Evolutionary conservation across 2,113 vertebrate genomes (phyloP), one percentile per base, ranked within the genome.

Genomic region (Hiodon alosoides): DNA sequence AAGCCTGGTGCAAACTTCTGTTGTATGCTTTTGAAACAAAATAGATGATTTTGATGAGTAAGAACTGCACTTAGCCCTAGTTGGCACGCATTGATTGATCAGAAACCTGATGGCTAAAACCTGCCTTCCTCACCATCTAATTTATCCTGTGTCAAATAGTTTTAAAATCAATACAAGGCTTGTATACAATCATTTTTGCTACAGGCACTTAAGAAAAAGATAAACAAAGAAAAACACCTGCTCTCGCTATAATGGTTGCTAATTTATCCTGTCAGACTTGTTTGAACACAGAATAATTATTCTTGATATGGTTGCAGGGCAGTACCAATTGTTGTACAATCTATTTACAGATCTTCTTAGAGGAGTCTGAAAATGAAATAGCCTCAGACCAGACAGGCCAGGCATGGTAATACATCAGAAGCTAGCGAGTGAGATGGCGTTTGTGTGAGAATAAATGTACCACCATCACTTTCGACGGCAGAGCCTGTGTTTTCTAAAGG

Each of bases 31-130:
- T 47, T 53, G 67, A 69, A 75, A 86, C 83, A 84, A 86, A 89
- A 88, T 86, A 89, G 83, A 89, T 90, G 85, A 91, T 91, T 90
- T 83, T 86, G 82, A 85, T 86, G 87, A 90, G 91, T 91, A 91
- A 93, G 91, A 92, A 93, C 93, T 91, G 88, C 91, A 91, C 93
- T 92, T 90, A 55, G 84, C 84, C 87, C 81, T 86, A 84, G 82
- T 86, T 89, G 89, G 90, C 90, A 91, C 90, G 93, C 88, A 85
- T 89, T 92, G 91, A 94, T 93, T 92, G 92, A 94, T 93, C 91
- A 90, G 88, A 83, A 85, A 86, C 86, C 87, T 9, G 78, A 79
- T 91, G 91, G 92, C 89, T 87, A 86, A 92, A 89, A 89, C 88
- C 80, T 91, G 86, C 86, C 81, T 31, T 31, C 83, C 82, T 90